Evolutionary conservation across 1,140 invertebrate genomes (phyloP), one percentile per base, ranked within the genome.

Genomic region (Leptoteleia sp.): DNA sequence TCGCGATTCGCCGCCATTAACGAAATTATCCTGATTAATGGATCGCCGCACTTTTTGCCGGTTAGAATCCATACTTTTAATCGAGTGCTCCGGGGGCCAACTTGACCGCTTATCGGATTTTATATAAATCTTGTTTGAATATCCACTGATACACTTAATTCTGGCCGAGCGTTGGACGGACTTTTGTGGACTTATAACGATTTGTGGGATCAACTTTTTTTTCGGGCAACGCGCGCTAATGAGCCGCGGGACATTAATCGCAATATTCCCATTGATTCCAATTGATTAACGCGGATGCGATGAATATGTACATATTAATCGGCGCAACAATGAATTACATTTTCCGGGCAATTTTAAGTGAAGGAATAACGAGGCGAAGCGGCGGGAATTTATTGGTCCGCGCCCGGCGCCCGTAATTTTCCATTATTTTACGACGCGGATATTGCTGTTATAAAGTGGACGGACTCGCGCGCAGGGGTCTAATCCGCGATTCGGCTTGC

Each of bases 401-500:
- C 16, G 22, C 7, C 7, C 13, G 27, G n/a, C n/a, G 11, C n/a
- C 4, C 31, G 40, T 48, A 52, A 61, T 45, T 54, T 40, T 47
- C 16, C 40, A 54, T 62, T 35, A 76, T 42, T 59, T 68, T 37
- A 62, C 37, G 55, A 38, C 9, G 8, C 6, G n/a, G n/a, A 70
- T 65, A 72, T 65, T 33, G 38, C 54, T 38, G 27, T 59, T 48
- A 43, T 59, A 59, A 50, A 70, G 57, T 48, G 33, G 19, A 64
- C 17, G 37, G 22, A 43, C 45, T 45, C n/a, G 11, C n/a, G n/a
- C n/a, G 12, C 25, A 19, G 16, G 19, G 29, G 57, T 25, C 42
- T 72, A 64, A 75, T 79, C 45, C 68, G 50, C 37, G 57, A 67
- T 78, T 79, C 61, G 5, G 48, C 43, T 47, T 12, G 17, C 25